Evolutionary conservation across 2,797 vertebrate species (phyloP).

Genomic region (Ctenochaetus hawaiiensis): DNA sequence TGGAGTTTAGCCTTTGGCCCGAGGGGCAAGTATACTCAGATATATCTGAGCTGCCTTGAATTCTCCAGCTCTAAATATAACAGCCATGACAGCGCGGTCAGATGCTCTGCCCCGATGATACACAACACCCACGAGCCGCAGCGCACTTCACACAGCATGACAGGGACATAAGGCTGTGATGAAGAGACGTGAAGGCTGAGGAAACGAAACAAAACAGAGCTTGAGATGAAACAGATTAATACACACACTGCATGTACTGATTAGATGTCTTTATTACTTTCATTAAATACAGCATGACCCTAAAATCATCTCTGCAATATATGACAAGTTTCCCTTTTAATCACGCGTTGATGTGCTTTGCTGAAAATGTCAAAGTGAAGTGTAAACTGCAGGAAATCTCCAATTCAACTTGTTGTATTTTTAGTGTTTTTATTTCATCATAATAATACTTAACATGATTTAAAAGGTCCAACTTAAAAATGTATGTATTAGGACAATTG

Average conservation of each 20-base stretch:
- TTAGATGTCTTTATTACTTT: background rate
- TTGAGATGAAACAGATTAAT: background rate
- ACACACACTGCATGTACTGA: background rate
- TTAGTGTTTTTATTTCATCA: background rate
- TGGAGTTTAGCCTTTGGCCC: constrained; percentile 69
- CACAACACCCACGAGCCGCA: constrained; percentile 50
- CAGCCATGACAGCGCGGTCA: constrained; percentile 65
- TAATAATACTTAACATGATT: background rate
- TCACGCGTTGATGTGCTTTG: background rate
- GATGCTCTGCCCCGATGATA: constrained; percentile 69
- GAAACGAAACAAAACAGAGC: background rate
- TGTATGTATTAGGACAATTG: background rate
- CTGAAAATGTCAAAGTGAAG: background rate
- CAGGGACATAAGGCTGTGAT: constrained; percentile 5
- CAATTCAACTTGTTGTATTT: background rate
- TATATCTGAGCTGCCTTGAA: constrained; percentile 66
- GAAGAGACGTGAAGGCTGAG: constrained; percentile 22
- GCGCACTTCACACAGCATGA: constrained; percentile 34
- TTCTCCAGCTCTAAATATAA: constrained; percentile 85
- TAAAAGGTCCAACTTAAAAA: too few relatives aligned
- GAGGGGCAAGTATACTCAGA: constrained; percentile 15
- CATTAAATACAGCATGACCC: background rate
- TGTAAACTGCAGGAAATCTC: background rate
- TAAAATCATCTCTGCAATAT: background rate
- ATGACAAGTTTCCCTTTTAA: background rate